Evolutionary conservation across 2,113 vertebrate genomes (phyloP).

Genomic region (Strigops habroptila): DNA sequence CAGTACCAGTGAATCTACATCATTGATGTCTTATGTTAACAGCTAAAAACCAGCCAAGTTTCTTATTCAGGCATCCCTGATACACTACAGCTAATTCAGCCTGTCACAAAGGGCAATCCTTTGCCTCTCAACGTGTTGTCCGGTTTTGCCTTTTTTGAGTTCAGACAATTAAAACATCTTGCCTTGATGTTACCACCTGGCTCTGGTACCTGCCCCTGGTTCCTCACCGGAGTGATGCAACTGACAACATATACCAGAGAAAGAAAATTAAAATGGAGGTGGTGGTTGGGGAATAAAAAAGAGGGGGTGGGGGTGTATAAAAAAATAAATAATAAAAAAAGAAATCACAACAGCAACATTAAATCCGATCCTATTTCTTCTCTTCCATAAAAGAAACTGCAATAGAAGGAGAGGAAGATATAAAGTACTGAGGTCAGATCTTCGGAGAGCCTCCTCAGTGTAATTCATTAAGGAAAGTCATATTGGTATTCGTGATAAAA

Average conservation of each 20-base stretch:
- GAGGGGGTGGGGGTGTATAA: no score
- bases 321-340: rapidly evolving
- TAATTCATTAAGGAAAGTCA: not conserved
- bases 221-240: not conserved
- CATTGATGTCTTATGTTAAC: not conserved
- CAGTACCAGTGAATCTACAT: not conserved
- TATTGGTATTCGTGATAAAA: not conserved
- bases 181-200: not conserved
- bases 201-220: not conserved
- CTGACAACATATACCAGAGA: not conserved
- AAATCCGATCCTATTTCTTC: not conserved
- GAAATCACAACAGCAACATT: not conserved
- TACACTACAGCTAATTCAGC: not conserved
- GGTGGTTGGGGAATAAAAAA: not conserved
- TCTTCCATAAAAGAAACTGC: not conserved
- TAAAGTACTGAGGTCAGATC: not conserved
- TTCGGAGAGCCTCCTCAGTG: not conserved
- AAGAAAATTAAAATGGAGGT: not conserved
- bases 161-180: not conserved
- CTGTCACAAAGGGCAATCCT: not conserved
- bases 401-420: not conserved
- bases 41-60: not conserved
- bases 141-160: not conserved
- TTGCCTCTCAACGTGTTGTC: not conserved
- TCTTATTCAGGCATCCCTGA: not conserved